Percentiles rank a stretch among this genome's conserved stretches.
Conservation (phyloP, 1,140 invertebrate genomes). For the Drosophila pruinosa region DNA sequence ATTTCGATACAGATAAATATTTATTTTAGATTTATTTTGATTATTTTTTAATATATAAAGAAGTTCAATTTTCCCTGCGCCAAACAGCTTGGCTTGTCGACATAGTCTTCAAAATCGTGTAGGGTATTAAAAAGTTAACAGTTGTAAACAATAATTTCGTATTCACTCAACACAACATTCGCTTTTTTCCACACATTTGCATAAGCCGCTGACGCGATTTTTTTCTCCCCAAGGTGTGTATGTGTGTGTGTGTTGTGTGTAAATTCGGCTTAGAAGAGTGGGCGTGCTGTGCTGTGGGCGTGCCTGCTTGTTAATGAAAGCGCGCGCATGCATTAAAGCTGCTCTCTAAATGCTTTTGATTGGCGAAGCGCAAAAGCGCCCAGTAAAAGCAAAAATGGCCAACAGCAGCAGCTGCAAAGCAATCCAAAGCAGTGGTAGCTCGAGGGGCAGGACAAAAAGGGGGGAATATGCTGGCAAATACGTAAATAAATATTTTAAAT, state of each 20-base stretch:
- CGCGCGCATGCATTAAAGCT: constrained; percentile 79
- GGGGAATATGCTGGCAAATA: constrained; percentile 6
- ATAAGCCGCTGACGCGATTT: constrained; percentile 80
- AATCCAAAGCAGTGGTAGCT: not conserved
- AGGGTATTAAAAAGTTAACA: constrained; percentile 74
- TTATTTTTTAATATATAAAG: not conserved
- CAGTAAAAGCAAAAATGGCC: constrained; percentile 47
- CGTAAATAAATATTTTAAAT: constrained; percentile 57
- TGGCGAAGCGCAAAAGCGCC: constrained; percentile 73
- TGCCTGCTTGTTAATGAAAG: constrained; percentile 74
- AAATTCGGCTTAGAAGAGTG: constrained; percentile 65
- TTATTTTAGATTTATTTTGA: not conserved
- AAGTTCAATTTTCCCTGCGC: too few species aligned
- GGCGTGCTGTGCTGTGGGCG: constrained; percentile 42
- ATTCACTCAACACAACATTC: constrained; percentile 74
- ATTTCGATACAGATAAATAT: not conserved
- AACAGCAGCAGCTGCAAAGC: constrained; percentile 32
- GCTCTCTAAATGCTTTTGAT: constrained; percentile 74
- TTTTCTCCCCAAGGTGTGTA: constrained; percentile 37
- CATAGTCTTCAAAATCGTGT: not conserved
- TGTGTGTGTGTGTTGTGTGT: constrained; percentile 35
- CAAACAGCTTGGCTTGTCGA: not conserved
- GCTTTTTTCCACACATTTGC: constrained; percentile 67
- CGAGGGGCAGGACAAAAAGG: too few species aligned
- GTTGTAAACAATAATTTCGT: constrained; percentile 82